Conservation (phyloP, 2,113 vertebrate genomes). For the Aptenodytes patagonicus region DNA sequence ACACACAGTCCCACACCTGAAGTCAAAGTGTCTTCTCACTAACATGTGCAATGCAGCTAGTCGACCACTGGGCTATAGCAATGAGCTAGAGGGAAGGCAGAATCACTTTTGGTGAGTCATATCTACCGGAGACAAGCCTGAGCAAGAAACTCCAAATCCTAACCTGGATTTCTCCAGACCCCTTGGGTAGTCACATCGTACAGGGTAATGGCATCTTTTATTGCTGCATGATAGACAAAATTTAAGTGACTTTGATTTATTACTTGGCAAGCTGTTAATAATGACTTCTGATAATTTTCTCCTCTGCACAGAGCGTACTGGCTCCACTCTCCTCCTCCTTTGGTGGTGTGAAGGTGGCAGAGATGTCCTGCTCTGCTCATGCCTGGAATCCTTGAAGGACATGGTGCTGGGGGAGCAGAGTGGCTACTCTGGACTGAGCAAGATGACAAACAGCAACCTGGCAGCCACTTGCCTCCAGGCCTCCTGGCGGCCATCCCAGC, state of each 20-base stretch:
- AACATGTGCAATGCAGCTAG: not conserved
- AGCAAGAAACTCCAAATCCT: not conserved
- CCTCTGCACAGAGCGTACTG: not conserved
- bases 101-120: not conserved
- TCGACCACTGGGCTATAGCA: not conserved
- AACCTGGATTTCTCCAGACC: not conserved
- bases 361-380: not conserved
- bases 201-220: not conserved
- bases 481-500: not conserved
- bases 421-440: not conserved
- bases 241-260: not conserved
- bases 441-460: not conserved
- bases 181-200: not conserved
- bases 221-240: not conserved
- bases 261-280: not conserved
- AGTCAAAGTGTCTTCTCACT: not conserved
- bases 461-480: not conserved
- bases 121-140: not conserved
- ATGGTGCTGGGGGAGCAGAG: fast-evolving
- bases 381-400: not conserved
- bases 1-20: not conserved
- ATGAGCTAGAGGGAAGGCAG: not conserved
- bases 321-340: not conserved
- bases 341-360: not conserved
- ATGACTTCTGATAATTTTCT: not conserved